A percentile compares a stretch with the other conserved stretches of the same genome.
phyloP scores from a whole-genome alignment of 2,113 vertebrate genomes.

The Hoplias malabaricus region DNA sequence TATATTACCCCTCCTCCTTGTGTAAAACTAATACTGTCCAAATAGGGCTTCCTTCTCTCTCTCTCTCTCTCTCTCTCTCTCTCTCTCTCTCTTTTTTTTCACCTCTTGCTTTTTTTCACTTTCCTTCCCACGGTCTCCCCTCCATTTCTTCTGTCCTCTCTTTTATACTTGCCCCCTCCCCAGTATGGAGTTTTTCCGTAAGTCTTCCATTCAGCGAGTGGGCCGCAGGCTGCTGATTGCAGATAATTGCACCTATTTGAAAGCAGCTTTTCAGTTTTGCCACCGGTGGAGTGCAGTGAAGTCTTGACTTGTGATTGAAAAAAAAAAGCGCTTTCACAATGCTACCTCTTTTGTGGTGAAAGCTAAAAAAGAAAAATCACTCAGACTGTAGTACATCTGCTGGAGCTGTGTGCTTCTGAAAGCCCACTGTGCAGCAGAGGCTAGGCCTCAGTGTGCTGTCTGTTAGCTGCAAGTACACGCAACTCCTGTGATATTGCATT shows the following conservation, averaged over 20 bases:
- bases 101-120: not conserved
- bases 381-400: not conserved
- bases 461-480: slow-evolving; percentile 6
- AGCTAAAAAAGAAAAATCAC: not conserved
- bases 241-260: slow-evolving; percentile 78
- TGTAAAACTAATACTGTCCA: too few relatives aligned
- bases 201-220: slow-evolving; percentile 61
- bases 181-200: slow-evolving; percentile 15
- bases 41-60: slow-evolving; percentile 13
- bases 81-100: not conserved
- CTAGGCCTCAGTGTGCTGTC: not conserved
- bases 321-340: slow-evolving; percentile 3
- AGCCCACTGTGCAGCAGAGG: not conserved
- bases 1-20: too few relatives aligned
- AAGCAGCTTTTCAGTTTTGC: slow-evolving; percentile 67
- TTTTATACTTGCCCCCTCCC: slow-evolving; percentile 41
- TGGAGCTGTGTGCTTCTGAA: not conserved
- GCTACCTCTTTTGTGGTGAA: not conserved
- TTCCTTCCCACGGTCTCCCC: slow-evolving; percentile 14
- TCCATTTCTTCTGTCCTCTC: slow-evolving; percentile 29
- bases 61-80: not conserved
- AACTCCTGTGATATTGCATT: not conserved
- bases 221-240: slow-evolving; percentile 70
- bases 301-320: not conserved
- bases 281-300: not conserved